Base-by-base conservation (phyloP, 2,113 vertebrate genomes). In the Sarotherodon lohbergeri region DNA sequence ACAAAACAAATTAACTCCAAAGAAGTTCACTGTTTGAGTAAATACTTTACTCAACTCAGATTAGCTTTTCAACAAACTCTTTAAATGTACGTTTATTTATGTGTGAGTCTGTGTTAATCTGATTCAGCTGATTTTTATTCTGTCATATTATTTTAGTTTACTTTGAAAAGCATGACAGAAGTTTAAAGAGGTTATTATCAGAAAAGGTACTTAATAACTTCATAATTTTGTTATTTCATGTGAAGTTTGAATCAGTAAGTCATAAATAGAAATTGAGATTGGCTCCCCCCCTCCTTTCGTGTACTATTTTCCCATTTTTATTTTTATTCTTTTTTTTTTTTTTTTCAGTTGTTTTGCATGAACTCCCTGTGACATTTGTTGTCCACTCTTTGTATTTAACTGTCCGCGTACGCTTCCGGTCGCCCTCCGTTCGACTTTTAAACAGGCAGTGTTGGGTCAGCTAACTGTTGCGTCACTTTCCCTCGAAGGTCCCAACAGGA, bases 401-500 rank as follows among this genome's bases (percentile, higher is more conserved):
- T 39, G 10, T 39, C 34, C 7, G 13, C 22, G 41, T 48, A 46
- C 22, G 22, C 46, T 32, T 79, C 73, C 34, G 10, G 43, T 32
- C 7, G 48, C 11, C 43, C 43, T 17, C 32, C 36, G 3, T 9
- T 22, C 39, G 5, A 43, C n/a, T 93, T 94, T 80, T 87, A 55
- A 89, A 66, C 93, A 14, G 94, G 90, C 91, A 80, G 50, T 1
- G 32, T 27, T 4, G 12, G 17, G 63, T 1, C 90, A 55, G 43
- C 89, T 32, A 4, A 3, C 0, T 1, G 0, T 2, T 4, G 50
- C 92, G 94, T 96, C 93, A 95, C 39, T 89, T 83, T 88, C 63
- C 87, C 16, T 56, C 76, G 95, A 88, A 94, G 61, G 59, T 12
- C 6, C 36, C 55, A 43, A 13, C 12, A n/a, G 61, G 29, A 95